phyloP scores from a whole-genome alignment of 1,140 invertebrate species.

The Lutraria rhynchaena region DNA sequence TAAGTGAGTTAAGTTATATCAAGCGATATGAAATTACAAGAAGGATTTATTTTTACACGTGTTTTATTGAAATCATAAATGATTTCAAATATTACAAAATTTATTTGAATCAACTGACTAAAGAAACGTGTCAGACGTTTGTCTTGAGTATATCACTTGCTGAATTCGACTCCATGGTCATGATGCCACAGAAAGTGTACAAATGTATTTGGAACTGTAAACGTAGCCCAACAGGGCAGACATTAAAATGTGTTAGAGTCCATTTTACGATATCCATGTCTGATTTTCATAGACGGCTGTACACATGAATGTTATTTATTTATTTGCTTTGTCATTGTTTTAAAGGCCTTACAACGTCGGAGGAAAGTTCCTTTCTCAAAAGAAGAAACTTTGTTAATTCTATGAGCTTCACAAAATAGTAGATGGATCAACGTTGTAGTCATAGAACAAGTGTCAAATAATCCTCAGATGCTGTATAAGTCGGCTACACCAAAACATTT shows the following conservation, averaged over 20 bases:
- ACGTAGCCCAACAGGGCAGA: too few relatives aligned
- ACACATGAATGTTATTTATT: neutral
- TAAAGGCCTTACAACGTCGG: neutral
- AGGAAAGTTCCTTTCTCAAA: neutral
- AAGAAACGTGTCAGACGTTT: neutral
- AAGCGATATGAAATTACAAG: neutral
- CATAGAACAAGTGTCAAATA: neutral
- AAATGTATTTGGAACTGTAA: neutral
- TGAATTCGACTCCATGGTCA: neutral
- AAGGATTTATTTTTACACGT: neutral
- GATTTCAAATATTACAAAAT: neutral
- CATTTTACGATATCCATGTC: too few relatives aligned
- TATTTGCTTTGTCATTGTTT: neutral
- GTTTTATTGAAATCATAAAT: neutral
- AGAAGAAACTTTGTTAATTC: neutral
- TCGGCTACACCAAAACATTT: conserved; percentile 2
- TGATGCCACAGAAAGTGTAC: too few relatives aligned
- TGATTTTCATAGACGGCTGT: too few relatives aligned
- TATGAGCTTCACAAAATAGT: neutral
- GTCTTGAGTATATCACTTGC: neutral
- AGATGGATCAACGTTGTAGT: neutral
- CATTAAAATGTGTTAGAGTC: too few relatives aligned
- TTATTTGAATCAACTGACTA: neutral
- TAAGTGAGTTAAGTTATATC: neutral
- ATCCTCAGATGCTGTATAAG: conserved; percentile 7